Evolutionary conservation across 30 jellyfish, hydroid and myxozoan genomes (phyloP), one percentile per base, ranked within the genome.

Genomic region (Pseudorhiza aurosa): DNA sequence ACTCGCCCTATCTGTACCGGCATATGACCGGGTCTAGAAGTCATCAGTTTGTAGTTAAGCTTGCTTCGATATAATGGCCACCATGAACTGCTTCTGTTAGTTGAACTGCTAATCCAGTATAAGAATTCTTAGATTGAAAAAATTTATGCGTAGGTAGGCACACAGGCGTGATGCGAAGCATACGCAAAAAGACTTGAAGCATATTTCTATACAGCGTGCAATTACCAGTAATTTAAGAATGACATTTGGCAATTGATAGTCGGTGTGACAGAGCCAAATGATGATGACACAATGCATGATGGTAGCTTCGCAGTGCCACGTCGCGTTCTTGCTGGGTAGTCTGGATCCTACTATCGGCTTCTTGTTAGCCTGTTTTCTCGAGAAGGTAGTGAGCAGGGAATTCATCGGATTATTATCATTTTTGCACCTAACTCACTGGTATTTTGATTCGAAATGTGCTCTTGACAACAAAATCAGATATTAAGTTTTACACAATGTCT

Each of bases 301-400:
- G 91, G 91, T 46, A 50, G 85, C 59, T 64, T 22, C 24, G 36
- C 58, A 21, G 40, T 80, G 91, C 91, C 91, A 80, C 91, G 91
- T 58, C 84, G 91, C 91, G 91, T 80, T 84, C 51, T 8, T 24
- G 29, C 17, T 7, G 0, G 0, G 83, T 15, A 51, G 83, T n/a
- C 77, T 65, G 83, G 91, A 42, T 0, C 45, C 91, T 50, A 64
- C 72, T 24, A 9, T 32, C 24, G 2, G 58, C 58, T 39, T 53
- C 64, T 10, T 10, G 75, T 51, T 12, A 36, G 21, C 77, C 22
- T 49, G n/a, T 39, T 39, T 64, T 58, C 77, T 33, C 0, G 25
- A 42, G 45, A 30, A 55, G 56, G 51, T 35, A 55, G 27, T 6
- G 19, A 2, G 2, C 19, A 15, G 36, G 35, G 42, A 15, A 74